Conservation (phyloP, 2,113 vertebrate species). For the Stegostoma tigrinum region DNA sequence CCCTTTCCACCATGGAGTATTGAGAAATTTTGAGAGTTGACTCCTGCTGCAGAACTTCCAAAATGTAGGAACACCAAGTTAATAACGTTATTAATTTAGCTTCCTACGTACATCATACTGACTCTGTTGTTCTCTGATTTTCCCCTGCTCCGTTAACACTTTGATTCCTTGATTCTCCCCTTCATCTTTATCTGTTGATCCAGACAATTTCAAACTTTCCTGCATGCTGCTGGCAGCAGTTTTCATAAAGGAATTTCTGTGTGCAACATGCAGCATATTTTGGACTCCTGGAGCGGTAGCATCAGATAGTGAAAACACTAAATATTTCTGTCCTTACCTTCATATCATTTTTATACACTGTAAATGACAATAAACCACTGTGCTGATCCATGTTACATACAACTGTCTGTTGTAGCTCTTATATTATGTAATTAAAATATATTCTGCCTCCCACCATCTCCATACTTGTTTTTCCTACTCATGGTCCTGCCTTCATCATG, state of each 20-base stretch:
- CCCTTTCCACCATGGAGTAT: not conserved
- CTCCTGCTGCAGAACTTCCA: not conserved
- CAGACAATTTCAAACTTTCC: not conserved
- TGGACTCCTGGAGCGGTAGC: not conserved
- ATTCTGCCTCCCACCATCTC: too few relatives aligned
- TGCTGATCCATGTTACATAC: too few relatives aligned
- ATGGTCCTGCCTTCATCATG: too few relatives aligned
- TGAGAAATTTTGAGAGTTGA: not conserved
- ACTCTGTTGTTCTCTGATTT: not conserved
- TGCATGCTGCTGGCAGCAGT: not conserved
- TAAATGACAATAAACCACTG: too few relatives aligned
- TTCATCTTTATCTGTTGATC: not conserved
- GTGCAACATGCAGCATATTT: not conserved
- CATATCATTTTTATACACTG: too few relatives aligned
- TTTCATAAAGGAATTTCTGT: not conserved
- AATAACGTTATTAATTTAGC: not conserved
- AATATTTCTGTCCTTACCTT: not conserved
- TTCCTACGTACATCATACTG: not conserved
- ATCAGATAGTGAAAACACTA: not conserved
- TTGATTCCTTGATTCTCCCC: not conserved
- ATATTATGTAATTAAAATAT: too few relatives aligned
- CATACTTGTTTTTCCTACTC: too few relatives aligned
- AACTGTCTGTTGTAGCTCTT: too few relatives aligned
- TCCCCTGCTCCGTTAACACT: not conserved
- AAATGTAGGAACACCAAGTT: not conserved